Base-by-base conservation (phyloP, 2,888 invertebrate genomes). In the Leuctra nigra region DNA sequence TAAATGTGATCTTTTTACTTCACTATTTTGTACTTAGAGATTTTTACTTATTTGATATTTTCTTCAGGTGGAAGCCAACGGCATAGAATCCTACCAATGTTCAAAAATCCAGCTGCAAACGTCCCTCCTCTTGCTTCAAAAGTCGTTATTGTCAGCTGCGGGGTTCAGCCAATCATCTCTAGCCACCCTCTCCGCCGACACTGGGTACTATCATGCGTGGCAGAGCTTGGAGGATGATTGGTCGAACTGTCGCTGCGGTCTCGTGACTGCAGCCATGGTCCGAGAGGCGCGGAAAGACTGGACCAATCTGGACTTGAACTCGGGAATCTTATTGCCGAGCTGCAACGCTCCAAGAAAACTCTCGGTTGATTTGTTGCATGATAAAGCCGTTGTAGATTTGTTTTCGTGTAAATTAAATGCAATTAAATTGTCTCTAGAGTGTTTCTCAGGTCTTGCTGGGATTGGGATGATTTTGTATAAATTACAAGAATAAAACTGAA, bases 171-270 rank as follows among this genome's bases (percentile, higher is more conserved):
- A 20, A 11, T 20, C 44, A 6, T 6, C 13, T 3, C 44, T 41
- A 0, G 39, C 22, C 9, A 39, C 14, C 11, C 18, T 55, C 2
- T 18, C 47, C 11, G 55, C 44, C 9, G 60, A 60, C 36, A 44
- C 57, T 24, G 48, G 35, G 7, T 57, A 52, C 38, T 52, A 53
- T 9, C 60, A 60, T 39, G 55, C 41, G 3, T 60, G 60, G 60
- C 18, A 14, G 1, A 6, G 11, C 16, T 23, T 22, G 23, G 36
- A 23, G 23, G 53, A 36, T 14, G 18, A 41, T 4, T 18, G 18
- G 16, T 14, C 35, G 7, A 9, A 4, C 1, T 60, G 60, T 39
- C 35, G 53, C 29, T 60, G 60, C 35, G 53, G 55, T 29, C 39
- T 60, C 14, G 38, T 60, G 14, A 54, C 53, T 4, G 18, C 47